Evolutionary conservation across 2,797 vertebrate genomes (phyloP).

Genomic region (Scleropages formosus): DNA sequence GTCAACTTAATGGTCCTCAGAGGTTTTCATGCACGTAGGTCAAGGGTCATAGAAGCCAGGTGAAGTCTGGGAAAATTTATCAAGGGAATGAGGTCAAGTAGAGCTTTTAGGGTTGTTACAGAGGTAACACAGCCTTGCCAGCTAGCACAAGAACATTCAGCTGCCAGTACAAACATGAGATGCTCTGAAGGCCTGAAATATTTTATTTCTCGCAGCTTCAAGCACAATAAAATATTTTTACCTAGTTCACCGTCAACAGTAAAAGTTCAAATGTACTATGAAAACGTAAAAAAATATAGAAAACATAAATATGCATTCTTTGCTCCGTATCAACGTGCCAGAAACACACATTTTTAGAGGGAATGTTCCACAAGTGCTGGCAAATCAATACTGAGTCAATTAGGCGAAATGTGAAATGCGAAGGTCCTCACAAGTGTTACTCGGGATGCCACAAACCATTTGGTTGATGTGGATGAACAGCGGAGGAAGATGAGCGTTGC

Average conservation of each 20-base stretch:
- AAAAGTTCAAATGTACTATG: not conserved
- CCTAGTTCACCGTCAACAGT: not conserved
- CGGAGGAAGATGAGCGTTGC: constrained; percentile 55
- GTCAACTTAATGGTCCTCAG: constrained; percentile 66
- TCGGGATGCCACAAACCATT: constrained; percentile 55
- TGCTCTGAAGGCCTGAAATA: constrained; percentile 14
- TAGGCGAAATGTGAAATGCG: constrained; percentile 54
- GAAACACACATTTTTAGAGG: no score
- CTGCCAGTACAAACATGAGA: constrained; percentile 59
- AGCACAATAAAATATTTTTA: not conserved
- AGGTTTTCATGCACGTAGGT: constrained; percentile 33
- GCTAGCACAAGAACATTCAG: constrained; percentile 66
- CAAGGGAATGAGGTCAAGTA: constrained; percentile 71
- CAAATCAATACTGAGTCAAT: constrained; percentile 58
- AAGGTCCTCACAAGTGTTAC: constrained; percentile 41
- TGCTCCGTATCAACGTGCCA: no score
- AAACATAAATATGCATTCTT: no score
- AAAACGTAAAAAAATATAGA: no score
- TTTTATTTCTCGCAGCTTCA: not conserved
- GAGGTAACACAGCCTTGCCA: constrained; percentile 69
- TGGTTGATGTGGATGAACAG: constrained; percentile 55
- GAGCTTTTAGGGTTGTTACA: constrained; percentile 77
- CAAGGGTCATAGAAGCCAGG: constrained; percentile 70
- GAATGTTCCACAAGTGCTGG: no score
- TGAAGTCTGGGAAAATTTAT: constrained; percentile 73